Evolutionary conservation across 2,113 vertebrate species (phyloP), one percentile per base, ranked within the genome.

Genomic region (Pongo abelii): DNA sequence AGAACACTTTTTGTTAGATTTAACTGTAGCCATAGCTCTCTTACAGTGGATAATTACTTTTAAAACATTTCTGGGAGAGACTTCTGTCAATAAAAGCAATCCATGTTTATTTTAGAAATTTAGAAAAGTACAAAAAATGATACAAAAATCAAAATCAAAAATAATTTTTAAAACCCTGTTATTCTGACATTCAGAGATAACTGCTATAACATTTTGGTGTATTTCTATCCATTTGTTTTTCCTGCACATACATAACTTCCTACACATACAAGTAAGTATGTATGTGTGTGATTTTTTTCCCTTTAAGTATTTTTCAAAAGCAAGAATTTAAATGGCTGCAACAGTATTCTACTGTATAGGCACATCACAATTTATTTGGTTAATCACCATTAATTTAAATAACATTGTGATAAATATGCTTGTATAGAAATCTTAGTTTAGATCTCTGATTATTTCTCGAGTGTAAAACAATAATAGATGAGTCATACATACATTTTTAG

Each of bases 31-130:
- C 11, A 0, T 35, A 75, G 43, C 9, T 40, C 35, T 75, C 25
- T 57, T 55, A 30, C 16, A 16, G 4, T 70, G 57, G 27, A 38
- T 77, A 55, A 59, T 93, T 89, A 75, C 30, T 89, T 94, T 40
- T 10, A 77, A 94, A 67, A 87, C 13, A 50, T 75, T 79, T 69
- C 86, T 88, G 48, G 46, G 4, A 50, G 48, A 35, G 69, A 69
- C 59, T 70, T 92, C 25, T 64, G 20, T 79, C 74, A 83, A n/a
- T 74, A 92, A 94, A 92, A 93, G 25, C n/a, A 46, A 25, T 80
- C n/a, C 27, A n/a, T 84, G 59, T 75, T 91, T 91, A 30, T 52
- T 93, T 69, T 95, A 89, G n/a, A 89, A 91, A 93, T 77, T 77
- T 84, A 48, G 38, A 43, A 59, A 92, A 50, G 46, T 43, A 61